Evolutionary conservation across 1,140 invertebrate genomes (phyloP).

Genomic region (Lineus longissimus): DNA sequence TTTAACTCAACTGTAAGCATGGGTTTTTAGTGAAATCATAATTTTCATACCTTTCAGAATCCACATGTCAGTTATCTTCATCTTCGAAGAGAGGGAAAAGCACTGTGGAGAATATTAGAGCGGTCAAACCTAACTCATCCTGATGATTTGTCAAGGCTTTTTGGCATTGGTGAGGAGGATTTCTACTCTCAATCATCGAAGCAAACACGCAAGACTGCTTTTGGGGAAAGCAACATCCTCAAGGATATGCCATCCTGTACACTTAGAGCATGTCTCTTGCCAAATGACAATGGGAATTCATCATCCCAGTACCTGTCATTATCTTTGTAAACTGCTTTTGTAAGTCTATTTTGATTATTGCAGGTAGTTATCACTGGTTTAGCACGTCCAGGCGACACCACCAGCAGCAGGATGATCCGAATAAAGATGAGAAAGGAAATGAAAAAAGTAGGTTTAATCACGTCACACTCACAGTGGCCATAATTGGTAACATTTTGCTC

Average conservation of each 20-base stretch:
- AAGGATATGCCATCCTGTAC: no score
- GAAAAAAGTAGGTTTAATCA: neutral
- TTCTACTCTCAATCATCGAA: no score
- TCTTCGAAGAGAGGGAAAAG: neutral
- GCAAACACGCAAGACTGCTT: no score
- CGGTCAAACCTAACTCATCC: neutral
- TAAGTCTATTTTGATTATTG: neutral
- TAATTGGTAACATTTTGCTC: no score
- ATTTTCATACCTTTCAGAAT: no score
- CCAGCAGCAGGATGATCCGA: conserved; percentile 13
- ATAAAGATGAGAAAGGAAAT: conserved; percentile 18
- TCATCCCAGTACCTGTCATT: no score
- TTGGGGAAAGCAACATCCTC: no score
- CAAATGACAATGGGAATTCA: no score
- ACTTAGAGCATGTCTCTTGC: no score
- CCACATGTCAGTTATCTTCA: neutral
- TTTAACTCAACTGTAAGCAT: no score
- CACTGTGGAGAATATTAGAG: neutral
- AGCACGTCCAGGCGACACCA: conserved; percentile 6
- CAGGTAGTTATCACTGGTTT: conserved; percentile 12
- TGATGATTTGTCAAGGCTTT: neutral
- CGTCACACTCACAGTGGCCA: neutral
- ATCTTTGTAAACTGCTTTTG: no score
- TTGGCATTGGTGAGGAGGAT: neutral
- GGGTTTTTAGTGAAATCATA: no score